These are phyloP conservation scores for Mohoua ochrocephala DNA, from an alignment of 2,113 vertebrate species.

Conservation along the genomic window DNA sequence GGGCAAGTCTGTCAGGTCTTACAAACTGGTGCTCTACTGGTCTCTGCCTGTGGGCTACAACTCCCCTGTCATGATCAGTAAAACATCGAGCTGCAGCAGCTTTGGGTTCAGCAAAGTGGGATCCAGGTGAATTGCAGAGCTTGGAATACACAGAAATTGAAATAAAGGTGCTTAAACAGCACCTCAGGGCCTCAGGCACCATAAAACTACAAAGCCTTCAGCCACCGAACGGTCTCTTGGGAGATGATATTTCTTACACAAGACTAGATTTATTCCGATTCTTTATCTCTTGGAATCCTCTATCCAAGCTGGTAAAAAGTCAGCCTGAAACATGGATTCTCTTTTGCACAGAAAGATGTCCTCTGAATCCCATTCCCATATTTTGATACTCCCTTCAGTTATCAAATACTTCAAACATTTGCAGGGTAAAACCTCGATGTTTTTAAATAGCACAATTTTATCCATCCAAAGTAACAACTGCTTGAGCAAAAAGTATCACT, in stretches of 20 bases:
- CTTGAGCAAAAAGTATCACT: background rate
- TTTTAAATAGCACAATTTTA: background rate
- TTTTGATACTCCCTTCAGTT: background rate
- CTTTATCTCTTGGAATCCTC: background rate
- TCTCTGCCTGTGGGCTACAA: background rate
- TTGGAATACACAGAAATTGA: background rate
- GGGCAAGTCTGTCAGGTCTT: background rate
- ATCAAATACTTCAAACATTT: background rate
- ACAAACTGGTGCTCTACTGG: background rate
- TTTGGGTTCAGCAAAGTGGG: background rate
- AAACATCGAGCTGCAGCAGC: background rate
- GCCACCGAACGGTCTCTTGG: background rate
- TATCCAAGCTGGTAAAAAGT: background rate
- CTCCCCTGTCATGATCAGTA: background rate
- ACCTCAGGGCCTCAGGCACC: background rate
- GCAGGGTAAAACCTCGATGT: background rate
- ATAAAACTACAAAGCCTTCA: background rate
- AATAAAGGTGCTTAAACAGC: background rate
- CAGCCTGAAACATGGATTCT: background rate
- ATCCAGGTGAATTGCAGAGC: background rate
- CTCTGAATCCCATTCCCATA: background rate
- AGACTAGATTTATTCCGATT: background rate
- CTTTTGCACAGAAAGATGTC: background rate
- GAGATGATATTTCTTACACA: background rate
- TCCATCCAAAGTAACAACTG: background rate